phyloP scores from a whole-genome alignment of 2,113 vertebrate genomes.

The Gorsachius goisagi region DNA sequence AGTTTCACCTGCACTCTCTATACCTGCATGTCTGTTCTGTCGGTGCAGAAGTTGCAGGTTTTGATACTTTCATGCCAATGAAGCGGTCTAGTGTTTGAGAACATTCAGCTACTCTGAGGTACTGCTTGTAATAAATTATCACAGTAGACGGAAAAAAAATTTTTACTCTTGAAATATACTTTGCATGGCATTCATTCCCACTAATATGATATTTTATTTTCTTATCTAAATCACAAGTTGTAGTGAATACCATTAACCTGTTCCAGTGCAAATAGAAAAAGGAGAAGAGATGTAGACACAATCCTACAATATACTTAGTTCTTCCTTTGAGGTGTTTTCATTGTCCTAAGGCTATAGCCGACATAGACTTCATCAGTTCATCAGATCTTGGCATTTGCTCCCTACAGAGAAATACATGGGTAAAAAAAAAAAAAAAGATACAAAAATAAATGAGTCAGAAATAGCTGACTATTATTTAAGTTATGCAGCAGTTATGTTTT shows the following conservation, averaged over 20 bases:
- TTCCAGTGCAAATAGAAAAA: neutral
- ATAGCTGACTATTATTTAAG: neutral
- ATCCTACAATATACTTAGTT: neutral
- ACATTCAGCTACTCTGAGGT: neutral
- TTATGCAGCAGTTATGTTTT: slow-evolving; percentile 21
- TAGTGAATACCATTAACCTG: neutral
- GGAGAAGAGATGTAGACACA: neutral
- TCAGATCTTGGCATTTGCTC: neutral
- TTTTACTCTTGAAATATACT: neutral
- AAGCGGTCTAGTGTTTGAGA: neutral
- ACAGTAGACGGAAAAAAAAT: neutral
- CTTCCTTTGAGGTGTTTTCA: neutral
- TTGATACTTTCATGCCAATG: neutral
- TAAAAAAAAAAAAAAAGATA: neutral
- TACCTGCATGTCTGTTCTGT: neutral
- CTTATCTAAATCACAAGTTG: neutral
- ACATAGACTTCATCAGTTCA: neutral
- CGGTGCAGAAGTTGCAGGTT: neutral
- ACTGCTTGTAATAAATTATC: neutral
- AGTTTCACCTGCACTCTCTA: neutral
- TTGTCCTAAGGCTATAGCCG: neutral
- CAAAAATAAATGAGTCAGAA: neutral
- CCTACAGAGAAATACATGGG: neutral
- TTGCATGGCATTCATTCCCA: neutral
- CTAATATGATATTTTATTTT: neutral